phyloP scores from a whole-genome alignment of 2,888 invertebrate genomes.

The Pseudococcus jackbeardsleyi region DNA sequence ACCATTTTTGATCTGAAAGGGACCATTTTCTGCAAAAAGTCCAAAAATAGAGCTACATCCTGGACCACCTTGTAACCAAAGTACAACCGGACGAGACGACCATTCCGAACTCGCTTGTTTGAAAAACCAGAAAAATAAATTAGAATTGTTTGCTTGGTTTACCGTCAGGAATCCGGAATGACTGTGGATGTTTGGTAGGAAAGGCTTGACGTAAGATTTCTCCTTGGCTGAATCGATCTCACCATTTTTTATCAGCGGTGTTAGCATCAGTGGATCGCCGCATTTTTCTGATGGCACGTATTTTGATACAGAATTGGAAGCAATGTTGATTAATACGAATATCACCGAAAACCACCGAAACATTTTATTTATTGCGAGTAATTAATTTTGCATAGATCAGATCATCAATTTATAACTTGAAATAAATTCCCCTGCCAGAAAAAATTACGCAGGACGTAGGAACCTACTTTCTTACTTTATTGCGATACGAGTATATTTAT shows the following conservation, averaged over 20 bases:
- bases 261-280: constrained; percentile 39
- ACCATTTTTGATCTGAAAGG: constrained; percentile 76
- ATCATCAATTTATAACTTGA: no score
- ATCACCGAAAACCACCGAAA: background rate
- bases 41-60: constrained; percentile 85
- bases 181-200: constrained; percentile 71
- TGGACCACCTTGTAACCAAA: constrained; percentile 90
- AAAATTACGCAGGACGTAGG: no score
- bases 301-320: background rate
- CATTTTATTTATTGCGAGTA: background rate
- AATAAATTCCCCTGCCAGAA: no score
- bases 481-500: no score
- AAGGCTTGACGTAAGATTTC: background rate
- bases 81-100: constrained; percentile 71
- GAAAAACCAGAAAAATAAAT: constrained; percentile 74
- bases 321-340: background rate
- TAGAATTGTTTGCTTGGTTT: constrained; percentile 68
- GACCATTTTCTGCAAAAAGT: constrained; percentile 85
- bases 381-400: no score
- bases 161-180: constrained; percentile 78
- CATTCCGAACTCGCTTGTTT: constrained; percentile 70
- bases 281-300: background rate
- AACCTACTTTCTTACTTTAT: no score
- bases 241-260: background rate
- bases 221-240: background rate